A percentile compares a stretch with the other conserved stretches of the same genome.
Conservation (phyloP, 2,797 vertebrate species). For the Pipistrellus pygmaeus region DNA sequence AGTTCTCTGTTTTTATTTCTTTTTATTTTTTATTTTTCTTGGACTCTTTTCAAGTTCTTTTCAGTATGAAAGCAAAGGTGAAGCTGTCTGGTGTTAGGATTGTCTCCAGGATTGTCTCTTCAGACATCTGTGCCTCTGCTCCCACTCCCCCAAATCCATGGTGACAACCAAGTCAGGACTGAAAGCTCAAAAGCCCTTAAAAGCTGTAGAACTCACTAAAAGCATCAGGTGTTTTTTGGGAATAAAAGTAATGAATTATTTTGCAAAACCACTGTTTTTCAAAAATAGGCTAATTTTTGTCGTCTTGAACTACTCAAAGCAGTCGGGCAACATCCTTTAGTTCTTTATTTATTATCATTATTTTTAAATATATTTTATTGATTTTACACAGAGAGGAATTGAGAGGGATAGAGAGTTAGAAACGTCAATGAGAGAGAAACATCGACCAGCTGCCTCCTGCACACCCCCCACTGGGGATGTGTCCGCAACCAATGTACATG, state of each 20-base stretch:
- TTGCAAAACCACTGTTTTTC: neutral
- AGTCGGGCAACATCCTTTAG: neutral
- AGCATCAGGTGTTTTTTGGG: neutral
- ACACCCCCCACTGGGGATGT: too few relatives aligned
- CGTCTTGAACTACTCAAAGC: neutral
- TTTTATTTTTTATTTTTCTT: too few relatives aligned
- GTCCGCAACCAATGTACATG: too few relatives aligned
- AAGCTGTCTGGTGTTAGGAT: neutral
- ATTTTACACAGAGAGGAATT: too few relatives aligned
- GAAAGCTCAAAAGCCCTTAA: neutral
- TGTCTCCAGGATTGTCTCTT: neutral
- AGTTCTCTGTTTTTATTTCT: neutral
- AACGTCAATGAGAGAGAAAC: too few relatives aligned
- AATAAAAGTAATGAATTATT: neutral
- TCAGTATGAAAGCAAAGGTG: neutral
- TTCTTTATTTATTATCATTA: conserved; percentile 8
- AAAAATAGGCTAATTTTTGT: neutral
- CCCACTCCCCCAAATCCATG: rapidly evolving
- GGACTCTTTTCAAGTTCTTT: neutral
- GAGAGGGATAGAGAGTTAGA: too few relatives aligned
- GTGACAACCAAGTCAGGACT: neutral
- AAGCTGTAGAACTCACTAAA: neutral
- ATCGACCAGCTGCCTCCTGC: too few relatives aligned
- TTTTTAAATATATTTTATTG: neutral
- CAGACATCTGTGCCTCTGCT: neutral